Conservation (phyloP, 2,888 invertebrate species). For the Sminthurides aquaticus region DNA sequence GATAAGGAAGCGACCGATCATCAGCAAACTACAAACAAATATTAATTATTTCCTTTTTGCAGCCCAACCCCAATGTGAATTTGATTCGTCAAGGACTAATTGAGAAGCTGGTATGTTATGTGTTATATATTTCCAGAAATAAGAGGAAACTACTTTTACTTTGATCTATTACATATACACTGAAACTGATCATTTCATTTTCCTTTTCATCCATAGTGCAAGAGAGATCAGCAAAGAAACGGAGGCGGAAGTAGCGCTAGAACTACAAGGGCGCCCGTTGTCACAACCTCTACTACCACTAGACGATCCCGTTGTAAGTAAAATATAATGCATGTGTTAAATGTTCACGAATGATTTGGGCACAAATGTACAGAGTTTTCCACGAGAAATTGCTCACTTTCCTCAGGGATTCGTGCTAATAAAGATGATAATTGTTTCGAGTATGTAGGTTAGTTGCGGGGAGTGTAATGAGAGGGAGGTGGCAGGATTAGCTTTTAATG, state of each 20-base stretch:
- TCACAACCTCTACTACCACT: constrained; percentile 5
- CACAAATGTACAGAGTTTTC: neutral
- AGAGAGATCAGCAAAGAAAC: neutral
- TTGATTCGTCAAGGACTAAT: constrained; percentile 20
- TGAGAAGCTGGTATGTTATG: constrained; percentile 24
- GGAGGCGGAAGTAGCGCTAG: neutral
- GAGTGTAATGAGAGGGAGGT: neutral
- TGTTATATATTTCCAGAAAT: no score
- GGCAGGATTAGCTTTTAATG: constrained; percentile 15
- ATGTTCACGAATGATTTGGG: neutral
- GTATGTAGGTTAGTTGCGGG: neutral
- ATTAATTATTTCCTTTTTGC: constrained; percentile 1
- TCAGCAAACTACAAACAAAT: no score
- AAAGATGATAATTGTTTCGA: neutral
- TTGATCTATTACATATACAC: constrained; percentile 4
- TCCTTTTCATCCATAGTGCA: constrained; percentile 14
- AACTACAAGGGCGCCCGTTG: constrained; percentile 3
- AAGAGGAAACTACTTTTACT: neutral
- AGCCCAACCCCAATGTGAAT: constrained; percentile 24
- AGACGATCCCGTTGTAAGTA: neutral
- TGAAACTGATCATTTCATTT: neutral
- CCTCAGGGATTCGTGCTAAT: neutral
- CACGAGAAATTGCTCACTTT: neutral
- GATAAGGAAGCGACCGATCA: no score
- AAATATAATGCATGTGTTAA: no score